Conservation (phyloP, 1,140 invertebrate species). For the Drosophila malerkotliana region DNA sequence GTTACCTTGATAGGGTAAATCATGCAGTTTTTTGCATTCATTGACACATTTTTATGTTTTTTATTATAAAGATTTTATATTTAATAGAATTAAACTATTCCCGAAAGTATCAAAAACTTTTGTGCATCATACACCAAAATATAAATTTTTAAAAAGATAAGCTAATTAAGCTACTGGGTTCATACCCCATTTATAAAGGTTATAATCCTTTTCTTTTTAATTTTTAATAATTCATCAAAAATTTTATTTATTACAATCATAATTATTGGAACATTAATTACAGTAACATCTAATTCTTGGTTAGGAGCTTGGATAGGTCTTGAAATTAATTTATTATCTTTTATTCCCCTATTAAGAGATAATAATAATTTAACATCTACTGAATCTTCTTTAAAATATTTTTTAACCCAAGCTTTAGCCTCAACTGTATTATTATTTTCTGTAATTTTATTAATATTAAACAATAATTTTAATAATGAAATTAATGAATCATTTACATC, state of each 20-base stretch:
- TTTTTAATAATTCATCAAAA: constrained; percentile 83
- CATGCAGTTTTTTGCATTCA: constrained; percentile 41
- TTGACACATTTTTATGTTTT: constrained; percentile 29
- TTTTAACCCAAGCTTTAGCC: constrained; percentile 84
- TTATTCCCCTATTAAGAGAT: constrained; percentile 84
- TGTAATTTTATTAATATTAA: constrained; percentile 82
- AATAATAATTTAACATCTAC: constrained; percentile 83
- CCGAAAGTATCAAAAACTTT: constrained; percentile 85
- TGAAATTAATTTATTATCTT: constrained; percentile 85
- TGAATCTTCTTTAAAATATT: constrained; percentile 85
- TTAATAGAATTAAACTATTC: constrained; percentile 85
- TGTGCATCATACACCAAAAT: constrained; percentile 85
- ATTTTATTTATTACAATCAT: constrained; percentile 84
- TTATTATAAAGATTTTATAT: constrained; percentile 67
- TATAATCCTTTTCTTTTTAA: constrained; percentile 84
- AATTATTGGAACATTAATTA: constrained; percentile 84
- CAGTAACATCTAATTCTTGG: constrained; percentile 85
- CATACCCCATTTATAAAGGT: constrained; percentile 85
- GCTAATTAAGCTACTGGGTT: constrained; percentile 85
- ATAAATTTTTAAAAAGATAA: constrained; percentile 84
- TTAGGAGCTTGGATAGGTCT: constrained; percentile 85
- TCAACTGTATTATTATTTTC: constrained; percentile 84
- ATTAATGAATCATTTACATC: constrained; percentile 43
- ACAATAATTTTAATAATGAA: constrained; percentile 66
- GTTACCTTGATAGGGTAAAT: constrained; percentile 86